Base-by-base conservation (phyloP, 2,888 invertebrate species). In the Pseudococcus viburni region DNA sequence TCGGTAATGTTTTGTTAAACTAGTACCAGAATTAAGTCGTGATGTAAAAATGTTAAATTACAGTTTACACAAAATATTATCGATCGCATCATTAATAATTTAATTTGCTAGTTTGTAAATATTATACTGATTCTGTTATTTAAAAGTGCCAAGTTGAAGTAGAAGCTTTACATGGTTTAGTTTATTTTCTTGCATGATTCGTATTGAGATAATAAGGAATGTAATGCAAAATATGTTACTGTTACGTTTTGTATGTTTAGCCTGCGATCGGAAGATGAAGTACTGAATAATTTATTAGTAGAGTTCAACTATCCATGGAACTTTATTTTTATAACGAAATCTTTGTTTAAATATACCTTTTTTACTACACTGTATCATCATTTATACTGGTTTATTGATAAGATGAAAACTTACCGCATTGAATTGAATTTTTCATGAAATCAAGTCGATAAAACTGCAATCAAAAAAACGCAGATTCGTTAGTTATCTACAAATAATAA, bases 231-330 rank as follows among this genome's bases (percentile, higher is more conserved):
- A 19, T 9, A 64, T 22, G 77, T 59, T 5, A 42, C 42, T 42
- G 6, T 42, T 26, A 22, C 3, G 8, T 73, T 73, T 15, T 64
- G 33, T 73, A 73, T 73, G 33, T n/a, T n/a, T 17, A 39, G 26
- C 73, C 22, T 39, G 8, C 77, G 39, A 77, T 42, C n/a, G 17
- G 55, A 46, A 19, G 15, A 6, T 39, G 77, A 83, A 39, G 46
- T 83, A 83, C 46, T 83, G 80, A 83, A 83, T 83, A 83, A 83
- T 46, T 83, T 83, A 83, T 83, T 83, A n/a, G n/a, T 42, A 83
- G 17, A 64, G 19, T 22, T 46, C 17, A 46, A 12, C 19, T 46
- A 83, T 83, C 73, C 15, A n/a, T n/a, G n/a, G 39, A 77, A 39
- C 77, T 33, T 77, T 39, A 39, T 39, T 17, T 77, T 39, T 77